phyloP scores from a whole-genome alignment of 2,113 vertebrate species.

The Siniperca chuatsi region DNA sequence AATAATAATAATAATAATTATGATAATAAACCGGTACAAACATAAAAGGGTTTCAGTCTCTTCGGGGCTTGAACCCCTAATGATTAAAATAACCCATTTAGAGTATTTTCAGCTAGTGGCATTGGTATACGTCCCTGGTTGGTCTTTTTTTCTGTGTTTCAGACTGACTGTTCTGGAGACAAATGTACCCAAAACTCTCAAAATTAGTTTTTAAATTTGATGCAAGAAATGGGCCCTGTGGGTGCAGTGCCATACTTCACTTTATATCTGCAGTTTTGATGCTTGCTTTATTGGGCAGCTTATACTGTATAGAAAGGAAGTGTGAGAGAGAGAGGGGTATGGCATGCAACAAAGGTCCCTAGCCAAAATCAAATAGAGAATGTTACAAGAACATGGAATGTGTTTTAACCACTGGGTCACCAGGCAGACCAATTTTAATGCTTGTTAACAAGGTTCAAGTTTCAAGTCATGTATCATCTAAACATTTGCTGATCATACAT shows the following conservation, averaged over 20 bases:
- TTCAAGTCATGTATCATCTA: neutral
- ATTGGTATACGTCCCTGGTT: neutral
- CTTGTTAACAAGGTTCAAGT: neutral
- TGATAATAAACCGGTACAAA: too few species aligned
- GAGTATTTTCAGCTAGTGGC: neutral
- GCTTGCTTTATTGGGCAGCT: neutral
- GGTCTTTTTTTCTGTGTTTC: neutral
- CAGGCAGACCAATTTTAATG: neutral
- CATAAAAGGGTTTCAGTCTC: too few species aligned
- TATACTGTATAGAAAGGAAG: neutral
- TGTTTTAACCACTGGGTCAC: neutral
- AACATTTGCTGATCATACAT: neutral
- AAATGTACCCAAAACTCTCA: neutral
- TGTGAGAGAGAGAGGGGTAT: neutral
- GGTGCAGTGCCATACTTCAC: neutral
- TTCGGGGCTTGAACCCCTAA: neutral
- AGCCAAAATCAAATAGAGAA: neutral
- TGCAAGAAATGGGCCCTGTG: neutral
- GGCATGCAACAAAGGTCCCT: neutral
- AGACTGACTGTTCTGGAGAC: neutral
- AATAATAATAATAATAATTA: too few species aligned
- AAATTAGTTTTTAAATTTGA: conserved; percentile 1
- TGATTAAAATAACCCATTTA: neutral
- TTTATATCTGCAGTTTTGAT: neutral
- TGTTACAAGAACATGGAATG: neutral